These are phyloP conservation scores for Acanthochromis polyacanthus DNA, from an alignment of 2,113 vertebrate species.

Conservation along the genomic window DNA sequence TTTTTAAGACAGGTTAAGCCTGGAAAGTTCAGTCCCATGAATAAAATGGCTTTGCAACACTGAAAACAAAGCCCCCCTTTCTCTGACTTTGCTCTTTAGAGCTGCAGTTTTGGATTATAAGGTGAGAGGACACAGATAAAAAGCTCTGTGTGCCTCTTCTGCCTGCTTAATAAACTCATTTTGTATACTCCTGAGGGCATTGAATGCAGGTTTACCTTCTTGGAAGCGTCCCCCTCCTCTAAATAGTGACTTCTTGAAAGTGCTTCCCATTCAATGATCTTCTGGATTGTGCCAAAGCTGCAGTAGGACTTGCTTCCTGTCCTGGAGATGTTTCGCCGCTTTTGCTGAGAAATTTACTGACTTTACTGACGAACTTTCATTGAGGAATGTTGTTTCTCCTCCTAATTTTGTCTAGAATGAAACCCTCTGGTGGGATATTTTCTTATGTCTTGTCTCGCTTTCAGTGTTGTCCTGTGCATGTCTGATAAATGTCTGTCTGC, in stretches of 20 bases:
- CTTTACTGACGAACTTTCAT: not conserved
- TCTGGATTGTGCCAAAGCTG: not conserved
- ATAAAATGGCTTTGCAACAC: not conserved
- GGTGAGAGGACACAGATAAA: not conserved
- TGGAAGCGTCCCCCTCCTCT: not conserved
- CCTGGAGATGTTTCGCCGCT: not conserved
- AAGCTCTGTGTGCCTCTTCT: not conserved
- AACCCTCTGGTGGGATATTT: not conserved
- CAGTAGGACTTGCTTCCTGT: not conserved
- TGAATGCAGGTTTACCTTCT: not conserved
- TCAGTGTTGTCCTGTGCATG: too few species aligned
- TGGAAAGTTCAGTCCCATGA: not conserved
- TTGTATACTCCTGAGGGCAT: not conserved
- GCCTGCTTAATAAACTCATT: not conserved
- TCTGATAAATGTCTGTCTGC: not conserved
- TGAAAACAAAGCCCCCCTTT: not conserved
- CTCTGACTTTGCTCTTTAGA: not conserved
- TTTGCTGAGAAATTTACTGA: constrained; percentile 15
- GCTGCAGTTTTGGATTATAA: constrained; percentile 6
- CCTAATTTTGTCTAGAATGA: not conserved
- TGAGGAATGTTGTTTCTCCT: not conserved
- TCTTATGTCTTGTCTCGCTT: not conserved
- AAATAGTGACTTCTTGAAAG: constrained; percentile 12
- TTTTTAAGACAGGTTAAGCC: not conserved
- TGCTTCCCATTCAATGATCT: not conserved